Evolutionary conservation across 2,888 invertebrate species (phyloP).

Genomic region (Agapostemon virescens): DNA sequence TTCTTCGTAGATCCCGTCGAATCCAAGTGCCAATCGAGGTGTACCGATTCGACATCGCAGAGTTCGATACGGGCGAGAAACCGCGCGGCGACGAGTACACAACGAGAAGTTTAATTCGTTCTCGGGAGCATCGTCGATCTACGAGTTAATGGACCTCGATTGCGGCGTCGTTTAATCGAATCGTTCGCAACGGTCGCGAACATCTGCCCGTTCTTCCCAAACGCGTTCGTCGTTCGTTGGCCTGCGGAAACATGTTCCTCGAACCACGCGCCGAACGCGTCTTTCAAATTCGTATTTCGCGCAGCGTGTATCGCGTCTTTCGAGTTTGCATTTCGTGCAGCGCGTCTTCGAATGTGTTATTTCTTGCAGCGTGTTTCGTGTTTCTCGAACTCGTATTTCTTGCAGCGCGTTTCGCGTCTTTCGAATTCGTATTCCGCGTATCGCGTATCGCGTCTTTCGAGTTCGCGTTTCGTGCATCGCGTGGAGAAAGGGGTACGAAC

Average conservation of each 20-base stretch:
- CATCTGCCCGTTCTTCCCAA: constrained; percentile 16
- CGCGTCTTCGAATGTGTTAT: no score
- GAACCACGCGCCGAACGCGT: no score
- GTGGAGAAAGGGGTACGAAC: constrained; percentile 59
- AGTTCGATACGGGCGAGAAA: neutral
- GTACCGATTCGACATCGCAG: no score
- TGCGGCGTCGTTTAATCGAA: constrained; percentile 31
- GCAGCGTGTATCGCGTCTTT: no score
- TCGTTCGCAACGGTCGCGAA: constrained; percentile 5
- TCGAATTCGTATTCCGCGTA: constrained; percentile 19
- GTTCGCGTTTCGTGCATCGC: constrained; percentile 33
- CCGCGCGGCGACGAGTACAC: neutral
- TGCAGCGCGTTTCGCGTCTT: constrained; percentile 7
- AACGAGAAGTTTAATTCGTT: constrained; percentile 16
- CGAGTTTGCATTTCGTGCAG: no score
- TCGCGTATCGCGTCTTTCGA: constrained; percentile 14
- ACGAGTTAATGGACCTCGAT: constrained; percentile 29
- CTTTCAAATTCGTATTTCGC: no score
- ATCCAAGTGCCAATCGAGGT: no score
- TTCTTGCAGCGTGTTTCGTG: no score
- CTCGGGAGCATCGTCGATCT: neutral
- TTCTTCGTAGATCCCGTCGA: no score
- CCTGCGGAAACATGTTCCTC: neutral
- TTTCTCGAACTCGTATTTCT: no score
- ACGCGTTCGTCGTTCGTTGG: neutral